These are phyloP conservation scores for Opisthocomus hoazin DNA, from an alignment of 2,113 vertebrate genomes.

Conservation along the genomic window DNA sequence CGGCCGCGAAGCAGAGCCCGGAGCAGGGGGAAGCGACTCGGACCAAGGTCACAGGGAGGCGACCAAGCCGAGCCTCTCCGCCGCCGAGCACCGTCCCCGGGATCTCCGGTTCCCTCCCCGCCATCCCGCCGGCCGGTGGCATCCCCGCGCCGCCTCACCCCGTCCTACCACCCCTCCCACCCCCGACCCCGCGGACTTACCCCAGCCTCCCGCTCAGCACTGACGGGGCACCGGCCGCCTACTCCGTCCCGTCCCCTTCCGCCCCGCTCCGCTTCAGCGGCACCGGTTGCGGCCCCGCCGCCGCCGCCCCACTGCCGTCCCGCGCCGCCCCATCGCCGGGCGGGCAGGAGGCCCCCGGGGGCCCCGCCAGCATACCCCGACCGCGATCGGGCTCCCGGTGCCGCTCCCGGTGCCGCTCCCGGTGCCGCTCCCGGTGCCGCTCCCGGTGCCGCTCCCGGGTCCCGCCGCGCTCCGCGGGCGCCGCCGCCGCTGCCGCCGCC, in stretches of 20 bases:
- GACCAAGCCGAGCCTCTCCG: neutral
- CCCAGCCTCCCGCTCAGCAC: neutral
- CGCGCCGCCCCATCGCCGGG: neutral
- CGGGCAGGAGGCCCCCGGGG: neutral
- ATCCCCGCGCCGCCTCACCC: neutral
- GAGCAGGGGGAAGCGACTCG: neutral
- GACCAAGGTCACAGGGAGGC: conserved; percentile 13
- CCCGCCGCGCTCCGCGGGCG: neutral
- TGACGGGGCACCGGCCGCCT: conserved; percentile 8
- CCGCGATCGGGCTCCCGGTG: neutral
- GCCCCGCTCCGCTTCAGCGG: neutral
- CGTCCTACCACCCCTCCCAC: no score
- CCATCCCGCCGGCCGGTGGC: neutral
- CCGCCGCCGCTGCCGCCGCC: neutral
- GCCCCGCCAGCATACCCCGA: neutral
- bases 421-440: neutral
- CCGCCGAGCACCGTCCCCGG: neutral
- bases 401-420: neutral
- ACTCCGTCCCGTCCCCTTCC: neutral
- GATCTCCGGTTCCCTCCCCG: neutral
- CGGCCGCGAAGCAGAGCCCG: neutral
- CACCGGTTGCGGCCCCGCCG: neutral
- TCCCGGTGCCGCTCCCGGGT: neutral
- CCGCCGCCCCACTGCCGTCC: neutral
- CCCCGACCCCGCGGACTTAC: neutral